Conservation (phyloP, 2,888 invertebrate genomes). For the Flabesymbios commensalis region DNA sequence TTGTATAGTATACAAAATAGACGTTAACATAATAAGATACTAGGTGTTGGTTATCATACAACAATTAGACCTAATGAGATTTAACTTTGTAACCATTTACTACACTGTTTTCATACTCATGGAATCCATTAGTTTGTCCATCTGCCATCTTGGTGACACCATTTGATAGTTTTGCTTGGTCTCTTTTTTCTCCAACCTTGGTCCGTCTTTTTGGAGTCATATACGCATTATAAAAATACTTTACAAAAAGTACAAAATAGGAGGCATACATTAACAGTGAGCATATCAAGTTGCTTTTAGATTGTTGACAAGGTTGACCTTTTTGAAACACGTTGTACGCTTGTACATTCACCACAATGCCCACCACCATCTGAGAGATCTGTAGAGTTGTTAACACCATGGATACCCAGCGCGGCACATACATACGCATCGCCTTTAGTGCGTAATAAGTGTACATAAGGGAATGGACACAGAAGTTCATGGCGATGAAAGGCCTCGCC, state of each 20-base stretch:
- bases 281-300: conserved; percentile 60
- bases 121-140: no score
- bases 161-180: no score
- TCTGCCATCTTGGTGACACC: no score
- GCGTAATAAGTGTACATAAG: conserved; percentile 66
- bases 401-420: conserved; percentile 71
- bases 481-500: conserved; percentile 62
- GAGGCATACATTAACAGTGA: conserved; percentile 59
- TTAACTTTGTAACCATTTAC: no score
- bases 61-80: no score
- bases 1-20: no score
- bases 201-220: conserved; percentile 21
- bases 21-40: no score
- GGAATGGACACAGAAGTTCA: conserved; percentile 65
- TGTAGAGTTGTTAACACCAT: conserved; percentile 91
- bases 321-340: conserved; percentile 63
- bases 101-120: no score
- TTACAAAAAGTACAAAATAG: conserved; percentile 59
- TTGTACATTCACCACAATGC: conserved; percentile 88
- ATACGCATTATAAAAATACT: conserved; percentile 61
- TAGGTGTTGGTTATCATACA: no score
- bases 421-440: conserved; percentile 59
- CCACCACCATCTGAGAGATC: conserved; percentile 90
- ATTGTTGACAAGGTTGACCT: conserved; percentile 60
- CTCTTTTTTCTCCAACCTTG: no score